These are phyloP conservation scores for Ceratosolen fusciceps DNA, from an alignment of 1,140 invertebrate genomes.

Conservation along the genomic window DNA sequence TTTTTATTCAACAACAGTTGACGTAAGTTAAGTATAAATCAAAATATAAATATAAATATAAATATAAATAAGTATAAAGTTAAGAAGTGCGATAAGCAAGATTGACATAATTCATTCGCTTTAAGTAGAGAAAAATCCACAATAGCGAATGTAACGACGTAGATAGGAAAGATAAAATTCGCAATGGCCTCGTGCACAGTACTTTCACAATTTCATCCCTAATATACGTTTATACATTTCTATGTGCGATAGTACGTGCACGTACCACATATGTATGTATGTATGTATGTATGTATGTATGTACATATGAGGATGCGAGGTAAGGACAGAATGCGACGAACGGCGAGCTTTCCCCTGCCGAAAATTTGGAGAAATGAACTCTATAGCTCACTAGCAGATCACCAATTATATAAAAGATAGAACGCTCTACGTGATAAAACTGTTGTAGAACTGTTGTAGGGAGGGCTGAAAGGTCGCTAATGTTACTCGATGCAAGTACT, in stretches of 20 bases:
- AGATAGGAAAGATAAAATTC: conserved; percentile 26
- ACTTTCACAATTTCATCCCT: conserved; percentile 6
- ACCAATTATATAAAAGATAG: conserved; percentile 39
- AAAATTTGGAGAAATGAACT: conserved; percentile 26
- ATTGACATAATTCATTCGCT: conserved; percentile 8
- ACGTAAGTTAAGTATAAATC: too few relatives aligned
- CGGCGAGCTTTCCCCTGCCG: conserved; percentile 11
- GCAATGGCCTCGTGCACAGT: background rate
- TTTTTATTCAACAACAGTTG: too few relatives aligned
- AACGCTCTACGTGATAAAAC: conserved; percentile 6
- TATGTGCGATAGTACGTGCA: too few relatives aligned
- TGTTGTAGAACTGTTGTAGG: background rate
- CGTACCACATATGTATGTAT: background rate
- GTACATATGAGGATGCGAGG: background rate
- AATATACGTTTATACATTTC: conserved; percentile 8
- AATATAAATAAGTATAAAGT: too few relatives aligned
- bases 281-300: conserved; percentile 9
- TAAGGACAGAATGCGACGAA: background rate
- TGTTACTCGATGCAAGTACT: background rate
- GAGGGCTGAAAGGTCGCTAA: background rate
- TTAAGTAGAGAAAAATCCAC: conserved; percentile 6
- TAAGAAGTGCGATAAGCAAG: background rate
- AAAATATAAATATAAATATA: too few relatives aligned
- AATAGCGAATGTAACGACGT: conserved; percentile 6
- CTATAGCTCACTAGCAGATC: conserved; percentile 5